Percentiles rank a stretch among this genome's conserved stretches.
Conservation (phyloP, 2,888 invertebrate genomes). For the Zygaena filipendulae region DNA sequence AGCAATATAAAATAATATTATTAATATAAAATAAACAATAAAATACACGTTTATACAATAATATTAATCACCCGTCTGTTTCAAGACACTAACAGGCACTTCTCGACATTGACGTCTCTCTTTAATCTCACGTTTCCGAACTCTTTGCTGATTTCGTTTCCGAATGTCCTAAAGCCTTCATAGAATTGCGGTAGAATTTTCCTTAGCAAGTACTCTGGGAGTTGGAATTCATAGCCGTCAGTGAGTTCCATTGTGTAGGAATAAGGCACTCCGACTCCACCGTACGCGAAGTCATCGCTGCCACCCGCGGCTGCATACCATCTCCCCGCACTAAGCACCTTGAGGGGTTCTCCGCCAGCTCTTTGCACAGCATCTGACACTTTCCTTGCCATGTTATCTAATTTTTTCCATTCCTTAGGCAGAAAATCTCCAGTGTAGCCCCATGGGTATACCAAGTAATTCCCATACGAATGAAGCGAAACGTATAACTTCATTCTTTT, state of each 20-base stretch:
- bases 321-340: conserved; percentile 56
- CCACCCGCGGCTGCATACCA: conserved; percentile 72
- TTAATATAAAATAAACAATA: no score
- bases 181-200: conserved; percentile 40
- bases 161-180: conserved; percentile 45
- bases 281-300: conserved; percentile 72
- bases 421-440: conserved; percentile 62
- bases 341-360: conserved; percentile 54
- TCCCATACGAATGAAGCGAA: conserved; percentile 76
- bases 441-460: conserved; percentile 73
- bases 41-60: no score
- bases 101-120: no score
- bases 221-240: conserved; percentile 70
- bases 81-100: no score
- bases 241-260: conserved; percentile 73
- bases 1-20: no score
- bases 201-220: conserved; percentile 61
- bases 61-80: no score
- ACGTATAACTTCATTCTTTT: conserved; percentile 72
- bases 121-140: conserved; percentile 20
- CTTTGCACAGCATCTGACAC: conserved; percentile 44
- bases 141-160: conserved; percentile 33
- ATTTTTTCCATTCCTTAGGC: conserved; percentile 54
- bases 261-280: conserved; percentile 57
- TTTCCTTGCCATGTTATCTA: conserved; percentile 43